phyloP scores from a whole-genome alignment of 1,140 invertebrate genomes.

The Paraescarpia echinospica region DNA sequence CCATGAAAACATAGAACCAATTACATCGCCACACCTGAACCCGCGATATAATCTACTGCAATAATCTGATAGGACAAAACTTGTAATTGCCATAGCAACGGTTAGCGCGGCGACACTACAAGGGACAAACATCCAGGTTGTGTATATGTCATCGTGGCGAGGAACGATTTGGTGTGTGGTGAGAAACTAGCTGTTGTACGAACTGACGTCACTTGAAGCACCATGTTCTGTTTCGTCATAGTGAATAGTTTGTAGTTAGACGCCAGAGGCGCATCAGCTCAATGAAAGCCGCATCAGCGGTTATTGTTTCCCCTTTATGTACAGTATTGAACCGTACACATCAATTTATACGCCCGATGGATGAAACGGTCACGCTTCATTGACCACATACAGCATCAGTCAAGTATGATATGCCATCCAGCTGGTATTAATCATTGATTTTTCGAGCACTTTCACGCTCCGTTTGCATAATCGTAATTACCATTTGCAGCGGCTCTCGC shows the following conservation, averaged over 20 bases:
- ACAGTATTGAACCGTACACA: background rate
- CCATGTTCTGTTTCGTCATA: background rate
- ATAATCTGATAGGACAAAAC: background rate
- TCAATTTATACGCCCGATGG: background rate
- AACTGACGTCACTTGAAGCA: background rate
- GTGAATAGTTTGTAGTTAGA: background rate
- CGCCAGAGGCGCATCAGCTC: background rate
- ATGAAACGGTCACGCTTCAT: background rate
- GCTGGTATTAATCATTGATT: background rate
- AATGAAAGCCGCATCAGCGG: background rate
- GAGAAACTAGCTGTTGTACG: background rate
- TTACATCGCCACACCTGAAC: background rate
- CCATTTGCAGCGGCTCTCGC: background rate
- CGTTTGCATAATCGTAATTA: conserved; percentile 1
- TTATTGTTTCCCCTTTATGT: background rate
- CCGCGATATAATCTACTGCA: background rate
- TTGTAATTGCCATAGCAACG: no score
- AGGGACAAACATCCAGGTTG: background rate
- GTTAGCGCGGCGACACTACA: no score
- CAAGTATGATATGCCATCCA: background rate
- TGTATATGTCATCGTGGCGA: background rate
- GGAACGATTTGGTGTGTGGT: background rate
- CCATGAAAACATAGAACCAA: background rate
- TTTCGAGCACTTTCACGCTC: background rate
- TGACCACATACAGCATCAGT: background rate